Evolutionary conservation across 1,140 invertebrate species (phyloP).

Genomic region (Drosophila grimshawi): DNA sequence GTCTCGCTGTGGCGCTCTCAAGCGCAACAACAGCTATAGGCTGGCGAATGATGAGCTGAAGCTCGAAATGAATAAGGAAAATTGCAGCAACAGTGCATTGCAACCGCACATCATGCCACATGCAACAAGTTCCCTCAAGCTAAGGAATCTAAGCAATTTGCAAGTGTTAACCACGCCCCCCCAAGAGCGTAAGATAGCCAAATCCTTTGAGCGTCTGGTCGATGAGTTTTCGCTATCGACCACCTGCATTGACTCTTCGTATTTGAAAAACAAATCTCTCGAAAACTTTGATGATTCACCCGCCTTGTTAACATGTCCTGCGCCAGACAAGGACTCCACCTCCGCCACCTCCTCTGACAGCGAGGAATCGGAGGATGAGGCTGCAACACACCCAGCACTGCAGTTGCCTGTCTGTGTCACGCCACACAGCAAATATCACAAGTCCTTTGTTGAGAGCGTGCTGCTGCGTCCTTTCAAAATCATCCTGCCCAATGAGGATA

Average conservation of each 20-base stretch:
- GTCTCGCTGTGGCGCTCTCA: conserved; percentile 85
- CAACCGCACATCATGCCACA: conserved; percentile 51
- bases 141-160: conserved; percentile 49
- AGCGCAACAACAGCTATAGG: conserved; percentile 94
- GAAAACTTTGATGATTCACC: conserved; percentile 82
- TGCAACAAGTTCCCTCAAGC: conserved; percentile 73
- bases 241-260: conserved; percentile 77
- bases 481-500: conserved; percentile 75
- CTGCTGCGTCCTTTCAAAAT: conserved; percentile 79
- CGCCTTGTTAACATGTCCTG: conserved; percentile 32
- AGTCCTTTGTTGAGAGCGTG: conserved; percentile 80
- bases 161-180: conserved; percentile 15
- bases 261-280: conserved; percentile 84
- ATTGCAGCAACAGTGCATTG: conserved; percentile 58
- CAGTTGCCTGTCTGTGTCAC: conserved; percentile 22
- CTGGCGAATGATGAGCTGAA: conserved; percentile 88
- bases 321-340: conserved; percentile 34
- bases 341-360: background rate
- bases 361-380: conserved; percentile 8
- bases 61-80: conserved; percentile 80
- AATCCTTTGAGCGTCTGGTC: conserved; percentile 84
- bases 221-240: conserved; percentile 82
- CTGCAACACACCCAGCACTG: conserved; percentile 42
- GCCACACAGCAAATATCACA: conserved; percentile 69
- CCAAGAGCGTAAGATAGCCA: conserved; percentile 68